Evolutionary conservation across 1,140 invertebrate species (phyloP), one percentile per base, ranked within the genome.

Genomic region (Drosophila kohkoa): DNA sequence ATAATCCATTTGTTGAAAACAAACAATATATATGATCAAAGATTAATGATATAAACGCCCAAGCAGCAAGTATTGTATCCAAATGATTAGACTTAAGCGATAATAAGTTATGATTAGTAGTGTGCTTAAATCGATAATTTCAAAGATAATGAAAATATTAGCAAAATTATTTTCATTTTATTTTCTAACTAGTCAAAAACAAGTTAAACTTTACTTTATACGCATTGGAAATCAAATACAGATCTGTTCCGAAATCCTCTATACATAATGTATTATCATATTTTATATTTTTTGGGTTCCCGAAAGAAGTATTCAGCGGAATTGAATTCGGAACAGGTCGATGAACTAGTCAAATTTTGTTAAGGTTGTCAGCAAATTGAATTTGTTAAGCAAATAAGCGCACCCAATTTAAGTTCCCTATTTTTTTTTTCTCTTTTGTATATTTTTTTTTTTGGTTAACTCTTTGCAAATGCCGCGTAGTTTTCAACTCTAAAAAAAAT

Each of bases 401-500:
- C 35, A 57, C 45, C 46, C 58, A n/a, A 46, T 46, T 52, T 32
- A 51, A 30, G 54, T 67, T 43, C 54, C 45, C 45, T 30, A 28
- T 7, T 52, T 57, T 68, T 74, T n/a, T n/a, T 0, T 83, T 32
- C 46, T 60, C 57, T 75, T 52, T 77, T 43, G 68, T 76, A 43
- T 86, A 15, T 28, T 71, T 55, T 58, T 63, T 70, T 65, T 54
- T 58, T 75, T 75, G 28, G 69, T 46, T 64, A 72, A 54, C 51
- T 73, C 48, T 66, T 68, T 64, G 52, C 74, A 58, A 67, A 43
- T 80, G 83, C 85, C 77, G 79, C 78, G 83, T 88, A 81, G 83
- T 88, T 88, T 88, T 88, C 83, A 88, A 88, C 83, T 88, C 77
- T 66, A 77, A 69, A 63, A 73, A 86, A 73, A 25, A 86, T 87